Evolutionary conservation across 1,140 invertebrate species (phyloP).

Genomic region (Eciton burchellii): DNA sequence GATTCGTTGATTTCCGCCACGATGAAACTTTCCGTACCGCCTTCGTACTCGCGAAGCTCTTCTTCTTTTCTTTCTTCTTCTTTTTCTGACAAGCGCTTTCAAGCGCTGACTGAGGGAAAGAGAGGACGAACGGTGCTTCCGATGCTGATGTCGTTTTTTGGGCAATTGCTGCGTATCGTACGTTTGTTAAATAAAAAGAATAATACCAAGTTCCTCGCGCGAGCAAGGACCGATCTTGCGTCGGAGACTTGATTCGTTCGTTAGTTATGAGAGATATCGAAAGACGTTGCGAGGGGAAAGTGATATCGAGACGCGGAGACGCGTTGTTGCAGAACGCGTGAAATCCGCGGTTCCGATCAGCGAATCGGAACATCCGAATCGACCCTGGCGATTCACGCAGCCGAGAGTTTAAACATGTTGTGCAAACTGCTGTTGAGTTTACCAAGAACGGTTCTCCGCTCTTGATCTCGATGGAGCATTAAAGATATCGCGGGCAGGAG

Average conservation of each 20-base stretch:
- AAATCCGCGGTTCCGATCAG: neutral
- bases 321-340: too few species aligned
- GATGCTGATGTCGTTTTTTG: slow-evolving; percentile 11
- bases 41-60: neutral
- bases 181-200: too few species aligned
- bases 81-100: too few species aligned
- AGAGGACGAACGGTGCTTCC: neutral
- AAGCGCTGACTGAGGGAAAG: neutral
- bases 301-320: too few species aligned
- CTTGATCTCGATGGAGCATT: neutral
- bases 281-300: too few species aligned
- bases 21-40: slow-evolving; percentile 1
- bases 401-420: neutral
- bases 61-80: too few species aligned
- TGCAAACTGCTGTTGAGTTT: slow-evolving; percentile 22
- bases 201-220: too few species aligned
- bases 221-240: too few species aligned
- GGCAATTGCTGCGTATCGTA: too few species aligned
- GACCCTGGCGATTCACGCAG: neutral
- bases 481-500: neutral
- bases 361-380: too few species aligned
- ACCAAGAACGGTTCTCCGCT: neutral
- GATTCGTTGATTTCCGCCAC: neutral
- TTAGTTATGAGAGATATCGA: too few species aligned
- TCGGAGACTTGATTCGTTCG: too few species aligned